Conservation (phyloP, 2,113 vertebrate species). For the Gambusia affinis region DNA sequence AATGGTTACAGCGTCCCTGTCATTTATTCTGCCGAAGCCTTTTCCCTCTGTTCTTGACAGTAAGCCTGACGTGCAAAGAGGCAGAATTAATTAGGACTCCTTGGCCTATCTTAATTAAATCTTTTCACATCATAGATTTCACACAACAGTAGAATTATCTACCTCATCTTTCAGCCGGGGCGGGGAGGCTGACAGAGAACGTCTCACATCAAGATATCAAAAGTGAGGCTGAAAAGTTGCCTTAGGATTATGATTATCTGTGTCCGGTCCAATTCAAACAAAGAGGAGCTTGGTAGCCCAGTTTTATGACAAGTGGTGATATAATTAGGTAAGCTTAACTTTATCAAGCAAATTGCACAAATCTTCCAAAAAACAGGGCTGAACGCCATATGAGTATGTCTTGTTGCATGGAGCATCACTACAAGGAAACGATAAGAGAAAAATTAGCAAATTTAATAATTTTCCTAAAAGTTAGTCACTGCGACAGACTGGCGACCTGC, state of each 20-base stretch:
- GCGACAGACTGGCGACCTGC: too few relatives aligned
- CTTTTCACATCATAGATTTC: constrained; percentile 81
- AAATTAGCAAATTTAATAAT: too few relatives aligned
- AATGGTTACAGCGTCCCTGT: constrained; percentile 25
- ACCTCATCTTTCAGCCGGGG: constrained; percentile 63
- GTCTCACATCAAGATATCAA: constrained; percentile 71
- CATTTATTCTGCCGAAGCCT: constrained; percentile 74
- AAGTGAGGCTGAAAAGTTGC: constrained; percentile 55
- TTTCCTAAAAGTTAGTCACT: too few relatives aligned
- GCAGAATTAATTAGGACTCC: constrained; percentile 81
- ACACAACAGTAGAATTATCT: constrained; percentile 76
- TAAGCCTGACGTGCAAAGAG: constrained; percentile 62
- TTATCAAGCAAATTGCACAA: constrained; percentile 66
- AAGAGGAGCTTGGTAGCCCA: constrained; percentile 39
- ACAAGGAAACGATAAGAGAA: background rate
- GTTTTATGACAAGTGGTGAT: constrained; percentile 9
- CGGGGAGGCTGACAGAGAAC: constrained; percentile 31
- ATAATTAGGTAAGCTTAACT: constrained; percentile 45
- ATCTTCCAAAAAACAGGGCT: constrained; percentile 37
- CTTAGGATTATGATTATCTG: constrained; percentile 56
- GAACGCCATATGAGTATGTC: constrained; percentile 38
- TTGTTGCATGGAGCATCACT: background rate
- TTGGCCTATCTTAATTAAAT: constrained; percentile 85
- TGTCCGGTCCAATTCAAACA: constrained; percentile 45
- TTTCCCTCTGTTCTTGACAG: constrained; percentile 76